These are phyloP conservation scores for Rhinoraja longicauda DNA, from an alignment of 2,797 vertebrate species.

Conservation along the genomic window DNA sequence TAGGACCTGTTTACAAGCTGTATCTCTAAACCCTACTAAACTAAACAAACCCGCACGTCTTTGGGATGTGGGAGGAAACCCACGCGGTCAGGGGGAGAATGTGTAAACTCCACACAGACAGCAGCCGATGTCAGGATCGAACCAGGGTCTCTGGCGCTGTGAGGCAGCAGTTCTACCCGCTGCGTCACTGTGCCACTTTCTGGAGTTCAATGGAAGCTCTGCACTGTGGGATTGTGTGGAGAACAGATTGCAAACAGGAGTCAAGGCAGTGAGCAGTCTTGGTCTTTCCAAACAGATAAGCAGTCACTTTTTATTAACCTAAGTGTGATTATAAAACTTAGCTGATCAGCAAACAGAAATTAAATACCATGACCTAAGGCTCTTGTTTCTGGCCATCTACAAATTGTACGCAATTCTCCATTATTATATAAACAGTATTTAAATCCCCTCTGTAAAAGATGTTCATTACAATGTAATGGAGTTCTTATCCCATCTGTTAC, in stretches of 20 bases:
- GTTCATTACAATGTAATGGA: slow-evolving; percentile 7
- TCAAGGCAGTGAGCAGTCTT: background rate
- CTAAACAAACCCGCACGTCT: too few species aligned
- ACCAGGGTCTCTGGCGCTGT: too few species aligned
- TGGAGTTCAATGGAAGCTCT: background rate
- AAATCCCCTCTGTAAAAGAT: slow-evolving; percentile 11
- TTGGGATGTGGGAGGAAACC: too few species aligned
- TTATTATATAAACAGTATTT: background rate
- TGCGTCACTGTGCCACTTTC: too few species aligned
- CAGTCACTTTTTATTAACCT: background rate
- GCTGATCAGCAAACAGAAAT: slow-evolving; percentile 10
- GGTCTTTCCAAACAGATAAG: background rate
- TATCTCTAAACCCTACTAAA: too few species aligned
- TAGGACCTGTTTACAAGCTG: too few species aligned
- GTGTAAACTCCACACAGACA: too few species aligned
- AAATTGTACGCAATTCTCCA: background rate
- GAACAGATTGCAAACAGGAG: background rate
- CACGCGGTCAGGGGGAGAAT: too few species aligned
- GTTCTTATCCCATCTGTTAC: slow-evolving; percentile 22
- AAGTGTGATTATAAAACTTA: background rate
- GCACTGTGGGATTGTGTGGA: background rate
- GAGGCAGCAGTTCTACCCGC: too few species aligned
- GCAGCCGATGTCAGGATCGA: too few species aligned
- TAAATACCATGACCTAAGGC: background rate
- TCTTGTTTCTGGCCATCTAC: background rate